Evolutionary conservation across 2,113 vertebrate genomes (phyloP).

Genomic region (Bettongia penicillata): DNA sequence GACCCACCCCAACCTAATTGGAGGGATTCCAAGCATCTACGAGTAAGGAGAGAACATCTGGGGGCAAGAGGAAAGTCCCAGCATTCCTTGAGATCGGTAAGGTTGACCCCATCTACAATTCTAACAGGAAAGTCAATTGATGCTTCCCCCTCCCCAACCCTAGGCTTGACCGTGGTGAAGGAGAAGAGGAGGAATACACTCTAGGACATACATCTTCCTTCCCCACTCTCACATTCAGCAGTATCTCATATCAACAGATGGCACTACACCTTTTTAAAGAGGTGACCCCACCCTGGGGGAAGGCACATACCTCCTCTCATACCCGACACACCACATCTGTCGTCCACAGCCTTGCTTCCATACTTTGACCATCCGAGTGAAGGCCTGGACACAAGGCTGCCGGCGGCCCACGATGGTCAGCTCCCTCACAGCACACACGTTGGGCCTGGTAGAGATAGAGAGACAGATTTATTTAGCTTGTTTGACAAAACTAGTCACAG

Average conservation of each 20-base stretch:
- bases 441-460: slow-evolving; percentile 86
- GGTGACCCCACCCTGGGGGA: accelerated
- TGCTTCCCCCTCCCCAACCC: too few species aligned
- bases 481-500: neutral
- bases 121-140: too few species aligned
- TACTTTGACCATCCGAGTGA: slow-evolving; percentile 85
- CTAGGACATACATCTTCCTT: neutral
- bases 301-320: slow-evolving; percentile 89
- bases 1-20: neutral
- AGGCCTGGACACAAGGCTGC: slow-evolving; percentile 90
- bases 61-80: neutral
- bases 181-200: neutral
- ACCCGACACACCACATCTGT: slow-evolving; percentile 89
- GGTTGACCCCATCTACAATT: neutral
- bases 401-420: slow-evolving; percentile 88
- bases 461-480: neutral
- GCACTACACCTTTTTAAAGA: accelerated
- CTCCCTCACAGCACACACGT: slow-evolving; percentile 90
- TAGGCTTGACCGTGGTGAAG: neutral
- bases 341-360: slow-evolving; percentile 91
- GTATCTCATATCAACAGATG: accelerated
- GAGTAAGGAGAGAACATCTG: neutral
- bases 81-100: neutral
- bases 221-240: neutral
- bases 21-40: neutral